A percentile compares a stretch with the other conserved stretches of the same genome.
Conservation (phyloP, 1,140 invertebrate genomes). For the Mizuhopecten yessoensis region DNA sequence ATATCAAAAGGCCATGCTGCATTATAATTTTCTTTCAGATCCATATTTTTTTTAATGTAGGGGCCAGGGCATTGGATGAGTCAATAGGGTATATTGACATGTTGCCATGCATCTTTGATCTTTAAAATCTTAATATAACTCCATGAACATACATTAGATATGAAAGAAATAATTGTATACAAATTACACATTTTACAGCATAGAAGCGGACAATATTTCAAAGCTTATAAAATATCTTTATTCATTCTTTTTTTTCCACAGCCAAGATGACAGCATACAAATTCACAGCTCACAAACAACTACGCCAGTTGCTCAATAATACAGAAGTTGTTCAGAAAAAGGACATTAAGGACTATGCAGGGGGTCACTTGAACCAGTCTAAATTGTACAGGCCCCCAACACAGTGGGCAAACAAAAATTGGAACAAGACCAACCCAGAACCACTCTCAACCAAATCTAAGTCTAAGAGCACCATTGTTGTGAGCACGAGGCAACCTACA, state of each 20-base stretch:
- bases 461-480: background rate
- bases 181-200: no score
- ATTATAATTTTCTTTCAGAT: no score
- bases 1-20: no score
- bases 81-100: no score
- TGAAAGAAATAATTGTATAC: no score
- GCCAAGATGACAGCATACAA: slow-evolving; percentile 74
- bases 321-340: slow-evolving; percentile 76
- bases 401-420: slow-evolving; percentile 68
- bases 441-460: slow-evolving; percentile 39
- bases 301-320: slow-evolving; percentile 75
- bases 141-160: no score
- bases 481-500: slow-evolving; percentile 33
- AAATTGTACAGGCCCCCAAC: slow-evolving; percentile 71
- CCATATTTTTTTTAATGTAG: no score
- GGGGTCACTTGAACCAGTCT: slow-evolving; percentile 79
- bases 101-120: no score
- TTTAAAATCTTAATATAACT: no score
- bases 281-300: slow-evolving; percentile 74
- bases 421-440: slow-evolving; percentile 61
- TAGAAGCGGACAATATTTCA: no score
- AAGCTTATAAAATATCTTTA: no score
- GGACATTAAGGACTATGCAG: slow-evolving; percentile 76
- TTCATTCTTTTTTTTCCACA: background rate
- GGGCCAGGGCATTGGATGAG: no score